A percentile compares a stretch with the other conserved stretches of the same genome.
Conservation (phyloP, 2,113 vertebrate species). For the Rhabdomys dilectus region DNA sequence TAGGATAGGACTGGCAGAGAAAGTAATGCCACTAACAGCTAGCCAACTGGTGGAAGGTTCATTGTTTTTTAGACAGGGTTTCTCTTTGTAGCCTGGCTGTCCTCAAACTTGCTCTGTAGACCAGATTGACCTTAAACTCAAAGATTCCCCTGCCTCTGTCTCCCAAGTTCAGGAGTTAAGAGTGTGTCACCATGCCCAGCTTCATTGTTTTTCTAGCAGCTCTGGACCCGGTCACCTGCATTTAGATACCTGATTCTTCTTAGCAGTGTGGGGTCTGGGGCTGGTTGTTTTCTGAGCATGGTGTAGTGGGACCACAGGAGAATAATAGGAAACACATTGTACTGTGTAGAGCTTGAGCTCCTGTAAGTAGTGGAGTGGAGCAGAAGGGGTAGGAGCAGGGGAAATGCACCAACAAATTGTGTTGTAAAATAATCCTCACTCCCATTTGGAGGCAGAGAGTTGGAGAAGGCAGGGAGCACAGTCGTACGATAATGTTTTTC, state of each 20-base stretch:
- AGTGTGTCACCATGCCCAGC: background rate
- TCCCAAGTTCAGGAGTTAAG: background rate
- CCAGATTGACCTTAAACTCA: background rate
- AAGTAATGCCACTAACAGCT: slow-evolving; percentile 1
- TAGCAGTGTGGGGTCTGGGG: background rate
- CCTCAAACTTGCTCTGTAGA: background rate
- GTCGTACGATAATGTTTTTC: background rate
- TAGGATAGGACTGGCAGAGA: slow-evolving; percentile 8
- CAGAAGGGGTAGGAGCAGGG: background rate
- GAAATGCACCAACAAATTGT: background rate
- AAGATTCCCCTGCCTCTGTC: background rate
- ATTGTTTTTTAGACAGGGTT: background rate
- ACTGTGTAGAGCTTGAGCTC: background rate
- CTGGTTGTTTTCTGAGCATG: background rate
- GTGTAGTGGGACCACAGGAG: background rate
- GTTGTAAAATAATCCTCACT: slow-evolving; percentile 2
- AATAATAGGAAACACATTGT: background rate
- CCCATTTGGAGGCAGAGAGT: background rate
- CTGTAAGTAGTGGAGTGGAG: background rate
- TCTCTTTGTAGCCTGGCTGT: background rate
- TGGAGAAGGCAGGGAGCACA: background rate
- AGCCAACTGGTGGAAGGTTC: background rate
- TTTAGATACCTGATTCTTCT: background rate
- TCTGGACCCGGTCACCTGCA: background rate
- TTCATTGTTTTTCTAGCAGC: background rate